phyloP scores from a whole-genome alignment of 2,888 invertebrate genomes.

The Furcula furcula region DNA sequence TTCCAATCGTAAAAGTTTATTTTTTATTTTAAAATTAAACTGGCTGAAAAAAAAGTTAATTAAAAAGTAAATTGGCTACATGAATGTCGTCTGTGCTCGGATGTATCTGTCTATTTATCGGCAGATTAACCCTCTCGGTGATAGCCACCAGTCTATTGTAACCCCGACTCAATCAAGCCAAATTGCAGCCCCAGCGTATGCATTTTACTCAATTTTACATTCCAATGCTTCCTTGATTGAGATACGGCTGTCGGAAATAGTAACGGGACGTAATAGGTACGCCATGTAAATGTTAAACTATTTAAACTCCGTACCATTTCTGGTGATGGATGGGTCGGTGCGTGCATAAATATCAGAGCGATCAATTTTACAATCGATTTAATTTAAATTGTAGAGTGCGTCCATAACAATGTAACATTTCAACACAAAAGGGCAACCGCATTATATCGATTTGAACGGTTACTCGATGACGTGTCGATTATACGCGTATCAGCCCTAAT shows the following conservation, averaged over 20 bases:
- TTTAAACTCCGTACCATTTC: conserved; percentile 22
- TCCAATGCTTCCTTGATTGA: conserved; percentile 31
- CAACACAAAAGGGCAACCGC: conserved; percentile 22
- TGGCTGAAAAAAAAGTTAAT: conserved; percentile 3
- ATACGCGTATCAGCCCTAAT: conserved; percentile 19
- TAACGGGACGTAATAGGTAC: conserved; percentile 23
- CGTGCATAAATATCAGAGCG: conserved; percentile 17
- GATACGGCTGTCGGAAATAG: conserved; percentile 42
- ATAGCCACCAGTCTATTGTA: conserved; percentile 37
- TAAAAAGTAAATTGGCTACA: background rate
- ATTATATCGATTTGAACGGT: conserved; percentile 18
- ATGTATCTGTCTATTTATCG: conserved; percentile 44
- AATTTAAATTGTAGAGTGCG: conserved; percentile 26
- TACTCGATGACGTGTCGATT: conserved; percentile 21
- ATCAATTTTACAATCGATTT: conserved; percentile 31
- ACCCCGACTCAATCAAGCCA: conserved; percentile 58
- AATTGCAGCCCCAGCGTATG: conserved; percentile 54
- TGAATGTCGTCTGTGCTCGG: conserved; percentile 32
- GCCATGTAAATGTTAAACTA: conserved; percentile 13
- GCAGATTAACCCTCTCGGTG: conserved; percentile 28
- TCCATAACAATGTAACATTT: conserved; percentile 24
- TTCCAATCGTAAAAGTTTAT: background rate
- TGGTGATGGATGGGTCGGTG: conserved; percentile 25
- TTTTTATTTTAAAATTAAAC: conserved; percentile 18
- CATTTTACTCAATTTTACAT: conserved; percentile 66